Evolutionary conservation across 2,888 invertebrate species (phyloP), one percentile per base, ranked within the genome.

Genomic region (Aporophyla lueneburgensis): DNA sequence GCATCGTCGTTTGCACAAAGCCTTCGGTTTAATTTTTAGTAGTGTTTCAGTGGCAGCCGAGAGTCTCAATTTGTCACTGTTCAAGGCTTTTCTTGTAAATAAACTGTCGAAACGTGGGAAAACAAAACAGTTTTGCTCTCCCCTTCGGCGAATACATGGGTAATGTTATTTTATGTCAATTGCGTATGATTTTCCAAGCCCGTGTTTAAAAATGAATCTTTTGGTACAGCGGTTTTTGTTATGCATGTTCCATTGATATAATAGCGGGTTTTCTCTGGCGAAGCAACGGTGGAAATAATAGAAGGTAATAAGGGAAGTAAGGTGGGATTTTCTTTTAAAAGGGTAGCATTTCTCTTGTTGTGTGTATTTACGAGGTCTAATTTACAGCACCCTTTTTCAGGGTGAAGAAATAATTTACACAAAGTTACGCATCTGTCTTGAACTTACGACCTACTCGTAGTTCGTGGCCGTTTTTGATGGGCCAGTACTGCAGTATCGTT

Each of bases 211-310:
- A 24, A 24, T 33, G 19, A 66, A 19, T 14, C 19, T 51, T 14
- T 24, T 40, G 10, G n/a, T 19, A 67, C 14, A 27, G 21, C 16
- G n/a, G 24, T 40, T 21, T 54, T 54, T 19, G 21, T 71, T 71
- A 54, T 71, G 71, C 43, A 72, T 46, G 53, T 27, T 43, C 7
- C 43, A 70, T 70, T 70, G 54, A n/a, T 27, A 21, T 53, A 40
- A 43, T 49, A 33, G 9, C 24, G 43, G 71, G 24, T 73, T 58
- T 73, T 24, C 16, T 40, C 16, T 49, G 58, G 24, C 0, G 21
- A 33, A 72, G 72, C 33, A 56, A 58, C 14, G 16, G 19, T 24
- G 16, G 19, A 16, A 56, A 58, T 33, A 49, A 40, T 5, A 0
- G 0, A 46, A 54, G 7, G 5, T 27, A 19, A 71, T n/a, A n/a